These are phyloP conservation scores for Lanistes nyassanus DNA, from an alignment of 1,140 invertebrate species.

Conservation along the genomic window DNA sequence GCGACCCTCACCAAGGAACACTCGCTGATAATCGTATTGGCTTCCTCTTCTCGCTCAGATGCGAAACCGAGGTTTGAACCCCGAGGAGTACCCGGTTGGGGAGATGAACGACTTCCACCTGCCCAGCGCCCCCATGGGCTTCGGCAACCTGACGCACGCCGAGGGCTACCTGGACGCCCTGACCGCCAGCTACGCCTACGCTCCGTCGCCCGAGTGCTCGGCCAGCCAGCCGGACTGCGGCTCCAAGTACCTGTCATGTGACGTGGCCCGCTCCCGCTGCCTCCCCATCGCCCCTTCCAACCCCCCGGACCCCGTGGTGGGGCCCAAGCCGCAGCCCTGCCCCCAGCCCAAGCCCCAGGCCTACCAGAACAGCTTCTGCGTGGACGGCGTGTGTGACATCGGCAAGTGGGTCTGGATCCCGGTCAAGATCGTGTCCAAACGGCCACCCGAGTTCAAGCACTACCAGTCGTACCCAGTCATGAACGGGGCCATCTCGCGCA, in stretches of 20 bases:
- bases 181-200: constrained; percentile 50
- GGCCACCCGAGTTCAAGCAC: constrained; percentile 43
- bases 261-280: constrained; percentile 6
- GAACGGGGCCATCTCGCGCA: constrained; percentile 38
- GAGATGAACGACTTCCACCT: constrained; percentile 31
- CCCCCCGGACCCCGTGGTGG: background rate
- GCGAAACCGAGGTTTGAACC: constrained; percentile 19
- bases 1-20: too few species aligned
- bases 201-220: constrained; percentile 48
- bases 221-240: constrained; percentile 43
- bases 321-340: constrained; percentile 1
- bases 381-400: constrained; percentile 49
- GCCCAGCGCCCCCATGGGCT: constrained; percentile 38
- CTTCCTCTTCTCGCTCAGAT: background rate
- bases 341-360: constrained; percentile 23
- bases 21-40: too few species aligned
- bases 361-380: constrained; percentile 53
- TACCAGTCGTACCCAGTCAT: constrained; percentile 50
- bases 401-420: constrained; percentile 56
- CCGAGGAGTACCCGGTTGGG: constrained; percentile 28
- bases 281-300: constrained; percentile 20
- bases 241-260: constrained; percentile 39
- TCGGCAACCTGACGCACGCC: constrained; percentile 47
- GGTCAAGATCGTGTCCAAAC: constrained; percentile 46
- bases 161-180: constrained; percentile 48